Evolutionary conservation across 2,888 invertebrate species (phyloP), one percentile per base, ranked within the genome.

Genomic region (Hylaea fasciaria): DNA sequence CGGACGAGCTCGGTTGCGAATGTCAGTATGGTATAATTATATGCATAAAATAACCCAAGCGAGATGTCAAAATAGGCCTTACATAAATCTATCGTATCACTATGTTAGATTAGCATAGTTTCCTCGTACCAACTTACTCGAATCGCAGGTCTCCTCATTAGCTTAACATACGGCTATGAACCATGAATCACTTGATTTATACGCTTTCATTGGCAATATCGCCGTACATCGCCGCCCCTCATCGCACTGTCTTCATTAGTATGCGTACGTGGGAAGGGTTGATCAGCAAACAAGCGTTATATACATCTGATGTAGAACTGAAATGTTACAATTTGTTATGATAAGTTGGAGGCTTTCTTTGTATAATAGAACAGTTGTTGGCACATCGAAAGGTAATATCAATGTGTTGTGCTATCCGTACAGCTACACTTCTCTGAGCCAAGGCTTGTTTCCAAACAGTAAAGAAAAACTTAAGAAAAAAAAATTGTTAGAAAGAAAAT

Each of bases 111-210:
- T 32, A 0, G 29, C 16, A 32, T 43, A 16, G 4, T 1, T 35
- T n/a, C 12, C 16, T 40, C 13, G 22, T 29, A 17, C n/a, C 37
- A 47, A 41, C n/a, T 56, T 39, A 39, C 57, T 43, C 29, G 11
- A 56, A 44, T 59, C 55, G n/a, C 65, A 22, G 51, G 57, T 49
- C 41, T 48, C 48, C 58, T 65, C 60, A 62, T 68, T 62, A 66
- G 47, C 51, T 46, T 60, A 64, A 66, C 52, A 68, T 62, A 57
- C 49, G 47, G 43, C 55, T 52, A 35, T 57, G 32, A 17, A 45
- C 54, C 49, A 52, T 62, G 40, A 35, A 55, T 55, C 57, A 35
- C 59, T 62, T 58, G 66, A 68, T 68, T 62, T 66, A 68, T 60
- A 40, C 40, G 48, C 51, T 57, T 32, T 44, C 61, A 57, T 66